Conservation (phyloP, 2,888 invertebrate species). For the Prionchulus punctatus region DNA sequence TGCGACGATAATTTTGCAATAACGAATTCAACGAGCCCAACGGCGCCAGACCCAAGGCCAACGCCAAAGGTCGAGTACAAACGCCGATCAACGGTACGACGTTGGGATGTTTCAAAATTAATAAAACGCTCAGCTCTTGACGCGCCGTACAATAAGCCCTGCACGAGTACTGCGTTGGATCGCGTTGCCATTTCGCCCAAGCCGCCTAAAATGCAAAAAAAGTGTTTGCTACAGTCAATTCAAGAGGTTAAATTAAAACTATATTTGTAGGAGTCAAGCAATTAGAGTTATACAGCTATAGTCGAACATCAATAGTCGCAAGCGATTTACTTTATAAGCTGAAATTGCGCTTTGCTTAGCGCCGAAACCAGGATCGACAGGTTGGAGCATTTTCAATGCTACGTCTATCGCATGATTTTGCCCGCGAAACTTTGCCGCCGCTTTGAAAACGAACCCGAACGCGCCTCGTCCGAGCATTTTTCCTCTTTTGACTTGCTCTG, state of each 20-base stretch:
- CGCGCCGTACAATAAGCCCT: conserved; percentile 90
- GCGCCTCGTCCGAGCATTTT: conserved; percentile 73
- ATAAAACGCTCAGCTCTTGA: conserved; percentile 74
- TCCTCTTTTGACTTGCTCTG: conserved; percentile 57
- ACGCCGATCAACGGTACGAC: conserved; percentile 80
- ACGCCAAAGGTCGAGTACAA: conserved; percentile 67
- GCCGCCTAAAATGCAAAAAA: conserved; percentile 46
- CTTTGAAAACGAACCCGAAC: conserved; percentile 87
- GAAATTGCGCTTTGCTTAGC: conserved; percentile 49
- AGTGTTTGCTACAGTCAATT: conserved; percentile 1
- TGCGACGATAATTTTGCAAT: conserved; percentile 64
- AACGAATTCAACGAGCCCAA: conserved; percentile 70
- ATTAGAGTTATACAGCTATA: too few species aligned
- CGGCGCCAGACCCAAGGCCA: conserved; percentile 77
- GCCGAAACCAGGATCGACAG: conserved; percentile 64
- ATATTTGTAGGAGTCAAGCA: too few species aligned
- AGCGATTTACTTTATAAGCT: conserved; percentile 41
- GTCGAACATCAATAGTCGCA: too few species aligned
- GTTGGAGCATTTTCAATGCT: conserved; percentile 88
- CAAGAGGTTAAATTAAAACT: conserved; percentile 3
- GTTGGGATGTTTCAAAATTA: conserved; percentile 68
- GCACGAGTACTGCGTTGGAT: conserved; percentile 75
- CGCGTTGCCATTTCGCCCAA: conserved; percentile 75
- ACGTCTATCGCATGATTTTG: conserved; percentile 43
- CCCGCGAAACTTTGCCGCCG: conserved; percentile 39